Conservation (phyloP, 1,140 invertebrate genomes). For the Gryllus bimaculatus region DNA sequence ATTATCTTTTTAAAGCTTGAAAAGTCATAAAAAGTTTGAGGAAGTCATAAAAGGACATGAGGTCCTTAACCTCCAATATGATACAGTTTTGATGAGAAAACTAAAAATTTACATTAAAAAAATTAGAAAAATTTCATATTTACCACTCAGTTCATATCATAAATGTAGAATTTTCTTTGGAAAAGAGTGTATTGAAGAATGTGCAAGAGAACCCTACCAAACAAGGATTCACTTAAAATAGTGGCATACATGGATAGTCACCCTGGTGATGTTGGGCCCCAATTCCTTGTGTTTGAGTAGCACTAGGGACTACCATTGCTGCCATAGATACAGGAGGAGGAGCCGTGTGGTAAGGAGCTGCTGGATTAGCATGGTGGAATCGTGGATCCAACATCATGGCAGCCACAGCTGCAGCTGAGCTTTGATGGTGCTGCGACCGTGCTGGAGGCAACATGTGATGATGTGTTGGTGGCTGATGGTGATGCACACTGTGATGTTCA, state of each 20-base stretch:
- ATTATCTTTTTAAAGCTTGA: too few species aligned
- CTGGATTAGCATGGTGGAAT: conserved; percentile 18
- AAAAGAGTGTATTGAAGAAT: too few species aligned
- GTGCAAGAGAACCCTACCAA: too few species aligned
- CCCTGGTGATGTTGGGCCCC: conserved; percentile 13
- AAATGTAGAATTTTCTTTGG: too few species aligned
- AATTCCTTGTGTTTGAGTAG: conserved; percentile 20
- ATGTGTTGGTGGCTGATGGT: conserved; percentile 11
- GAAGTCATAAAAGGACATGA: too few species aligned
- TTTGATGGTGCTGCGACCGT: conserved; percentile 11
- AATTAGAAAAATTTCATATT: too few species aligned
- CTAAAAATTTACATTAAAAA: too few species aligned
- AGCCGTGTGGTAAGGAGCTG: conserved; percentile 19
- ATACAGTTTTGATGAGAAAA: too few species aligned
- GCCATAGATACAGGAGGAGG: conserved; percentile 21
- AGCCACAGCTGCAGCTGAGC: conserved; percentile 12
- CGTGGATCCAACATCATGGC: conserved; percentile 20
- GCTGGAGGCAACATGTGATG: conserved; percentile 10
- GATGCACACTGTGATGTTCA: conserved; percentile 12
- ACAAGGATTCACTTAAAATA: background rate
- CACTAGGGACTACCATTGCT: conserved; percentile 23
- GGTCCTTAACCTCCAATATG: too few species aligned
- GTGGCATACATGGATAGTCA: conserved; percentile 20
- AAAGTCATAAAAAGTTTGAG: too few species aligned
- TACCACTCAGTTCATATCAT: too few species aligned